Base-by-base conservation (phyloP, 2,113 vertebrate species). In the Scytalopus superciliaris region DNA sequence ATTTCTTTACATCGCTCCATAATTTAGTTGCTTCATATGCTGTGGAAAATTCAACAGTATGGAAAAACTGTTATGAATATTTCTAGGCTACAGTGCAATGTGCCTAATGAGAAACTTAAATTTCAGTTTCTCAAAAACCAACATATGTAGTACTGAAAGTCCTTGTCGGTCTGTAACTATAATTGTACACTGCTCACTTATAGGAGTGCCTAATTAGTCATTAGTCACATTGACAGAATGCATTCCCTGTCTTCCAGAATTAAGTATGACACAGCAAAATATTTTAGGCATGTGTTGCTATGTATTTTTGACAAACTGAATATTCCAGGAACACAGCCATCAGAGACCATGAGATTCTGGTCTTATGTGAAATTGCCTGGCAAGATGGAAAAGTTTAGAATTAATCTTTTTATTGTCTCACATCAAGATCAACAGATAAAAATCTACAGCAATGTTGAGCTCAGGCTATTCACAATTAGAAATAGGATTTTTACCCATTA, bases 251-350 rank as follows among this genome's bases (percentile, higher is more conserved):
- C 59, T 95, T 47, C 39, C 19, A 68, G 67, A 97, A 95, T 87
- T 76, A 94, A 84, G 67, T 80, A 91, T 83, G 49, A 97, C 37
- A 95, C 81, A 91, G 86, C 64, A 95, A 91, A 97, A 96, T 86
- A 89, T 94, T 83, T 89, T 87, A 75, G 28, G 50, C 62, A 84
- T 75, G 39, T 79, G 72, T 47, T 94, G 67, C 53, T 92, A 60
- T 39, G 31, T 73, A 56, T 78, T 85, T 95, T 76, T 87, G 30
- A 92, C 62, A 92, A 82, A 84, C 44, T 72, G 57, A 91, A 81
- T 77, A 93, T 95, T 94, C 83, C 59, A 96, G 69, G 79, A 95
- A 91, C 27, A 79, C 22, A 92, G 89, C 33, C 47, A 89, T 45
- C 44, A 82, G 69, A 96, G 72, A 96, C 80, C 60, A 56, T 93